phyloP scores from a whole-genome alignment of 2,888 invertebrate genomes.

The Plagodis dolabraria region DNA sequence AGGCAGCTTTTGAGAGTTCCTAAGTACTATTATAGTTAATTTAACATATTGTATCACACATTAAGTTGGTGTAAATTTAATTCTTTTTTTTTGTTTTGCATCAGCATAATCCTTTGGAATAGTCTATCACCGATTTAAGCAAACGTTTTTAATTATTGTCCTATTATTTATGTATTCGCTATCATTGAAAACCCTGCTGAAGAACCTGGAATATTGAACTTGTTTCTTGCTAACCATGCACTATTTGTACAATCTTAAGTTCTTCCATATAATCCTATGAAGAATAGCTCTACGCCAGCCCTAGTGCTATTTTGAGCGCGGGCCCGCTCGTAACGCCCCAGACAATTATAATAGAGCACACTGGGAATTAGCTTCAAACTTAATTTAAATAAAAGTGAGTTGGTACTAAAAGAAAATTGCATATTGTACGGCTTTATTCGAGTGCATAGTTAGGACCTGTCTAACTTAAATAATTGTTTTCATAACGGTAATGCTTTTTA shows the following conservation, averaged over 20 bases:
- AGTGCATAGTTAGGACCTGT: conserved; percentile 33
- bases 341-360: conserved; percentile 50
- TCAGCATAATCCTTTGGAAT: too few species aligned
- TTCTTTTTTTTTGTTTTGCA: too few species aligned
- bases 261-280: conserved; percentile 6
- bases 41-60: too few species aligned
- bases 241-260: not conserved
- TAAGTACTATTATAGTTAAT: too few species aligned
- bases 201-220: too few species aligned
- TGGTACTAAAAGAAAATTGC: conserved; percentile 42
- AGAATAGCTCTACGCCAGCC: conserved; percentile 11
- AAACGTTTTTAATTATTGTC: too few species aligned
- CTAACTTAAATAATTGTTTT: conserved; percentile 24
- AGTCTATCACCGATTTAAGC: too few species aligned
- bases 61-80: too few species aligned
- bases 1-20: too few species aligned
- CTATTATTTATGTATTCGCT: too few species aligned
- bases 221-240: too few species aligned
- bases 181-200: too few species aligned
- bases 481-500: conserved; percentile 6
- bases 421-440: conserved; percentile 35
- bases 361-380: conserved; percentile 49
- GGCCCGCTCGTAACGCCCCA: conserved; percentile 38
- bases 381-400: conserved; percentile 53
- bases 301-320: conserved; percentile 16